Percentiles rank a stretch among this genome's conserved stretches.
Evolutionary conservation across 2,797 vertebrate genomes (phyloP).

Genomic region (Nyctibius grandis): DNA sequence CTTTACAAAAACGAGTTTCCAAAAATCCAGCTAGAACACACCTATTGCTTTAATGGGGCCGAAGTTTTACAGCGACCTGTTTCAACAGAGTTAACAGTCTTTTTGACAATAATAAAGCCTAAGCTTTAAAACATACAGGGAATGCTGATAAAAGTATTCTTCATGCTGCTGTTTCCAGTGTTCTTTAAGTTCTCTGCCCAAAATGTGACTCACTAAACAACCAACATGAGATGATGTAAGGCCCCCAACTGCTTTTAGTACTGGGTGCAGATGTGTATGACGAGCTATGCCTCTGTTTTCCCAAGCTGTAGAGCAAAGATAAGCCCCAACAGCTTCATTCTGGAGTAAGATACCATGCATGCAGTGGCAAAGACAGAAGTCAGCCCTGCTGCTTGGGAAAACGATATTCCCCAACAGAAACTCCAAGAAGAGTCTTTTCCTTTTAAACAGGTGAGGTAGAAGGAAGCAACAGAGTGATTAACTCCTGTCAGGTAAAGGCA

Average conservation of each 20-base stretch:
- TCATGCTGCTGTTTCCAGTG: background rate
- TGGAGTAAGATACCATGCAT: background rate
- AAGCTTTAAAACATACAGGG: constrained; percentile 14
- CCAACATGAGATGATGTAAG: constrained; percentile 27
- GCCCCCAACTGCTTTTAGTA: constrained; percentile 7
- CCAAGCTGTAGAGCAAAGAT: constrained; percentile 49
- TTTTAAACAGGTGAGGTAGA: background rate
- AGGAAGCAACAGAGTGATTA: background rate
- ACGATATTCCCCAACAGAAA: background rate
- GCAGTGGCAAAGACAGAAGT: background rate
- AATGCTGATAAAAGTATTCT: constrained; percentile 36
- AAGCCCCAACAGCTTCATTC: constrained; percentile 33
- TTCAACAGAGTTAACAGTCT: constrained; percentile 31
- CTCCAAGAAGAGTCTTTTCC: background rate
- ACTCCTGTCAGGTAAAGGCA: background rate
- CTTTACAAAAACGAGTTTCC: background rate
- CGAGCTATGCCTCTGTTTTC: constrained; percentile 37
- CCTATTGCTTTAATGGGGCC: background rate
- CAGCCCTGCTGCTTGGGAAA: background rate
- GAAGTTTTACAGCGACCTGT: constrained; percentile 14
- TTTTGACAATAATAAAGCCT: constrained; percentile 13
- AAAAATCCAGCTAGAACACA: constrained; percentile 22
- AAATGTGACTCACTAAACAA: constrained; percentile 51
- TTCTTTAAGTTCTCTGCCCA: constrained; percentile 26
- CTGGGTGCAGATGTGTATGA: background rate